Evolutionary conservation across 2,888 invertebrate genomes (phyloP).

Genomic region (Parascotia fuliginaria): DNA sequence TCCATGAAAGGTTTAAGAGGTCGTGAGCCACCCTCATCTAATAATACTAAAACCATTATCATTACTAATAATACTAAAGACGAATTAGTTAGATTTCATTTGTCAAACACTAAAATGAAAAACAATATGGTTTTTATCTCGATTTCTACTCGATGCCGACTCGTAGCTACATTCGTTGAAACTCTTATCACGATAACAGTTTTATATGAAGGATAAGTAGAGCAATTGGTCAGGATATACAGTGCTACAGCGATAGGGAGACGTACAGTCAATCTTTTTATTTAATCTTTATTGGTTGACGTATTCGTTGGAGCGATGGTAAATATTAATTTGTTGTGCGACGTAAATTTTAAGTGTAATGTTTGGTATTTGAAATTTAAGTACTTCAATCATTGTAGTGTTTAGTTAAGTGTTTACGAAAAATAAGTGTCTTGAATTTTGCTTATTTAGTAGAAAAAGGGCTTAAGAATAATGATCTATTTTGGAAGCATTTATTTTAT

Average conservation of each 20-base stretch:
- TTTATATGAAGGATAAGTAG: constrained; percentile 62
- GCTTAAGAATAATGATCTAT: no score
- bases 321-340: constrained; percentile 45
- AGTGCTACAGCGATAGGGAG: constrained; percentile 27
- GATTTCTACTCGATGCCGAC: constrained; percentile 39
- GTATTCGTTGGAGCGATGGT: constrained; percentile 60
- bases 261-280: constrained; percentile 26
- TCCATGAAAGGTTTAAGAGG: no score
- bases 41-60: no score
- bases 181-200: constrained; percentile 55
- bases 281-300: constrained; percentile 21
- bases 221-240: constrained; percentile 66
- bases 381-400: no score
- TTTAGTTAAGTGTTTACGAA: no score
- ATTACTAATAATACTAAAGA: background rate
- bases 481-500: no score
- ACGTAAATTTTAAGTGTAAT: background rate
- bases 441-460: no score
- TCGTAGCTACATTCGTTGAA: constrained; percentile 39
- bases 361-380: no score
- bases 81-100: background rate
- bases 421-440: no score
- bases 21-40: no score
- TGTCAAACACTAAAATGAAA: constrained; percentile 1
- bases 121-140: constrained; percentile 29